Conservation (phyloP, 2,113 vertebrate species). For the Phyllopteryx taeniolatus region DNA sequence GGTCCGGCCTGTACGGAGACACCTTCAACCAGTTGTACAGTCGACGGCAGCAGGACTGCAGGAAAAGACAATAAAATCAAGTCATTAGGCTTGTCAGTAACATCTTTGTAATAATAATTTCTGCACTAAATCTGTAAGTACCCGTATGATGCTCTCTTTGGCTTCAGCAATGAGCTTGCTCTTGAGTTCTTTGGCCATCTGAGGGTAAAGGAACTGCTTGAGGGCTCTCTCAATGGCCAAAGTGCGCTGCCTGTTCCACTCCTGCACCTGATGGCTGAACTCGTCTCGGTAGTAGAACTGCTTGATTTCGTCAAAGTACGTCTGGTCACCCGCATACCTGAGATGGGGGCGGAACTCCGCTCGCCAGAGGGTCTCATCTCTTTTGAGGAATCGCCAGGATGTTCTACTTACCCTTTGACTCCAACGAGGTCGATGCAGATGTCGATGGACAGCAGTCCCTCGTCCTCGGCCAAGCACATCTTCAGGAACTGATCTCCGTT, state of each 20-base stretch:
- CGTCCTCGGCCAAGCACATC: constrained; percentile 91
- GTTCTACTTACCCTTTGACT: constrained; percentile 83
- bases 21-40: constrained; percentile 97
- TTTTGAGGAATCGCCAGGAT: background rate
- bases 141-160: constrained; percentile 94
- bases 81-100: background rate
- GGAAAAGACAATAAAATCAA: background rate
- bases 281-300: constrained; percentile 99
- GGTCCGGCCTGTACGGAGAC: constrained; percentile 90
- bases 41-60: constrained; percentile 88
- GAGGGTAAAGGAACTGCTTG: constrained; percentile 93
- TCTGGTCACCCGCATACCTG: constrained; percentile 92
- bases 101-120: background rate
- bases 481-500: constrained; percentile 96
- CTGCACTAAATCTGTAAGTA: constrained; percentile 39
- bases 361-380: background rate
- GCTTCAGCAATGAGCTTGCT: constrained; percentile 92
- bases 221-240: constrained; percentile 91
- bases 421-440: constrained; percentile 96
- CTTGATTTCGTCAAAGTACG: constrained; percentile 98
- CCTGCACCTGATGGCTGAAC: constrained; percentile 99
- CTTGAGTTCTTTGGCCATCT: constrained; percentile 97
- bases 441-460: constrained; percentile 86
- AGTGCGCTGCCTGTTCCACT: constrained; percentile 96
- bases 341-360: background rate